Evolutionary conservation across 2,888 invertebrate genomes (phyloP).

Genomic region (Osedax frankpressi): DNA sequence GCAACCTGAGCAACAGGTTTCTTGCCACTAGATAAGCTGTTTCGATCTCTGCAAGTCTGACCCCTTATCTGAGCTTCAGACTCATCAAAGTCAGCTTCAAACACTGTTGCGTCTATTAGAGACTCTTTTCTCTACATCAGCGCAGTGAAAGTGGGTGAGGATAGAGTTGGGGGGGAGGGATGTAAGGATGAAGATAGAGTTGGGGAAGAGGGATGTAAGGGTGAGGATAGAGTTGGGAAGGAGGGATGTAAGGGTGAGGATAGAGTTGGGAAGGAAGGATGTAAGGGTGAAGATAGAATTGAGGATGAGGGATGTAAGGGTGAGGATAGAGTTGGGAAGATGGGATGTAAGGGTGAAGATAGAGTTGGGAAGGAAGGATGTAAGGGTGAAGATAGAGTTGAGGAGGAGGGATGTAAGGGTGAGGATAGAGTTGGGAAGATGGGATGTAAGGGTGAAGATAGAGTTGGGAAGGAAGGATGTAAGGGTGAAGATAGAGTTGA

Average conservation of each 20-base stretch:
- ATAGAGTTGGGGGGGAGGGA: constrained; percentile 15
- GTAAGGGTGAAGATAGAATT: too few species aligned
- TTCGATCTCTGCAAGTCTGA: not conserved
- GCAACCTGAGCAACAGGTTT: not conserved
- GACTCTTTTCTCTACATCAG: too few species aligned
- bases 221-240: not conserved
- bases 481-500: not conserved
- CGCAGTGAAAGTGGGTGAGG: too few species aligned
- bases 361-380: too few species aligned
- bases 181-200: not conserved
- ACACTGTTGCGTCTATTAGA: not conserved
- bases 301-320: too few species aligned
- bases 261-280: too few species aligned
- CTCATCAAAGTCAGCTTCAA: not conserved
- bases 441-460: not conserved
- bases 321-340: too few species aligned
- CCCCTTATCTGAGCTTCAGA: not conserved
- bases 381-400: too few species aligned
- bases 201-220: not conserved
- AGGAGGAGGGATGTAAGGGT: too few species aligned
- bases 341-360: too few species aligned
- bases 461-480: not conserved
- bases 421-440: too few species aligned
- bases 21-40: not conserved
- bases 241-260: too few species aligned